Conservation (phyloP, 23 tunicate species). For the Styela clava region DNA sequence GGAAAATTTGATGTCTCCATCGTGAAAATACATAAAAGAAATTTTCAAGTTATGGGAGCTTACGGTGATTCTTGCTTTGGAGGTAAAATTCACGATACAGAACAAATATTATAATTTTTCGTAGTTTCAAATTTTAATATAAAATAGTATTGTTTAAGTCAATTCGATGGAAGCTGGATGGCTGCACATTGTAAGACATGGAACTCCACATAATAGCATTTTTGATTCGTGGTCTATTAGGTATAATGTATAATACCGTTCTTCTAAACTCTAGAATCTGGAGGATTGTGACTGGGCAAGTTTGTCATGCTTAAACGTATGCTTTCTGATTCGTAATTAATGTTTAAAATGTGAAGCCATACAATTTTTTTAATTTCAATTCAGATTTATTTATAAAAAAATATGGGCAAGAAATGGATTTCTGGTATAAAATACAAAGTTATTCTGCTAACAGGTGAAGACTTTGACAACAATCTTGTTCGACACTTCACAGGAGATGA, state of each 20-base stretch:
- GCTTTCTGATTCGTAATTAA: background rate
- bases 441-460: conserved; percentile 45
- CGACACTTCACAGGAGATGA: conserved; percentile 65
- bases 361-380: too few species aligned
- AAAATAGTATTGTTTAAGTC: background rate
- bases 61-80: conserved; percentile 85
- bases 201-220: background rate
- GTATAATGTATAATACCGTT: background rate
- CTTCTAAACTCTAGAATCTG: background rate
- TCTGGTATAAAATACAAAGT: too few species aligned
- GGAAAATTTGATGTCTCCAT: conserved; percentile 87
- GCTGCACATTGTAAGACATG: background rate
- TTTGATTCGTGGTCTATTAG: too few species aligned
- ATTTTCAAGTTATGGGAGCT: conserved; percentile 74
- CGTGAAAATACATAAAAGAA: conserved; percentile 68
- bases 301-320: background rate
- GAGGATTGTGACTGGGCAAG: background rate
- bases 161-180: background rate
- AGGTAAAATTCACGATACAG: conserved; percentile 22
- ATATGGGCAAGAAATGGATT: background rate
- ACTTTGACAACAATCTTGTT: conserved; percentile 76
- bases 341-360: too few species aligned
- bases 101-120: background rate
- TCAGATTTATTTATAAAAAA: background rate
- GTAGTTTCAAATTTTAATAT: background rate